Percentiles rank a stretch among this genome's conserved stretches.
Evolutionary conservation across 2,797 vertebrate species (phyloP).

Genomic region (Gastrophryne carolinensis): DNA sequence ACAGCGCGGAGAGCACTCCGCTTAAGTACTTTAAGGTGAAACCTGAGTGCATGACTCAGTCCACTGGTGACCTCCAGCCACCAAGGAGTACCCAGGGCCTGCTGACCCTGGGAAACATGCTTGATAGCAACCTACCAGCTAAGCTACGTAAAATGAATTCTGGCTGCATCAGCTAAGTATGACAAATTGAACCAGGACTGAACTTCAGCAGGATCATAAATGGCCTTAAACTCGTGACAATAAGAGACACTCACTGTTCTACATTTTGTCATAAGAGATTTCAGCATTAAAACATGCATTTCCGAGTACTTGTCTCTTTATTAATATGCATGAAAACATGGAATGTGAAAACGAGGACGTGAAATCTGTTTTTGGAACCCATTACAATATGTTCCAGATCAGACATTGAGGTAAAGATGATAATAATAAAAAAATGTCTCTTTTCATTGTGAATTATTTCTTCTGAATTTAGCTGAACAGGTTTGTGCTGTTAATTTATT

Average conservation of each 20-base stretch:
- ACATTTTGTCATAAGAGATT: conserved; percentile 36
- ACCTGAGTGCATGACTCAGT: conserved; percentile 75
- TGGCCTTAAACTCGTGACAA: conserved; percentile 38
- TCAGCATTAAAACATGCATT: conserved; percentile 38
- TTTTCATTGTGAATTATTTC: background rate
- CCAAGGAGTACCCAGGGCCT: conserved; percentile 60
- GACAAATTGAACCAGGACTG: background rate
- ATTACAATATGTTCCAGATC: background rate
- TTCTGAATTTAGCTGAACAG: background rate
- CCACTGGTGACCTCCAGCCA: conserved; percentile 75
- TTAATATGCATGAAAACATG: background rate
- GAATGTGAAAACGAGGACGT: background rate
- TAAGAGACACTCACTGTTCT: conserved; percentile 30
- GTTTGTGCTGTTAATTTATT: background rate
- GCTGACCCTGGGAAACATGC: conserved; percentile 65
- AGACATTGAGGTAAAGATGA: background rate
- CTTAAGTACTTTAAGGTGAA: conserved; percentile 69
- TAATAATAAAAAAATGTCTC: background rate
- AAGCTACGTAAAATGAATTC: conserved; percentile 99
- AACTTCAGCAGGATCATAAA: background rate
- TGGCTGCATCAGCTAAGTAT: conserved; percentile 73
- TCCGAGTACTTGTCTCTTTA: conserved; percentile 6
- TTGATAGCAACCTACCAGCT: conserved; percentile 93
- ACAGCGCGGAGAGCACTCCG: conserved; percentile 68
- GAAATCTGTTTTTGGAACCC: conserved; percentile 1